These are phyloP conservation scores for Alosa sapidissima DNA, from an alignment of 2,797 vertebrate genomes.

Conservation along the genomic window DNA sequence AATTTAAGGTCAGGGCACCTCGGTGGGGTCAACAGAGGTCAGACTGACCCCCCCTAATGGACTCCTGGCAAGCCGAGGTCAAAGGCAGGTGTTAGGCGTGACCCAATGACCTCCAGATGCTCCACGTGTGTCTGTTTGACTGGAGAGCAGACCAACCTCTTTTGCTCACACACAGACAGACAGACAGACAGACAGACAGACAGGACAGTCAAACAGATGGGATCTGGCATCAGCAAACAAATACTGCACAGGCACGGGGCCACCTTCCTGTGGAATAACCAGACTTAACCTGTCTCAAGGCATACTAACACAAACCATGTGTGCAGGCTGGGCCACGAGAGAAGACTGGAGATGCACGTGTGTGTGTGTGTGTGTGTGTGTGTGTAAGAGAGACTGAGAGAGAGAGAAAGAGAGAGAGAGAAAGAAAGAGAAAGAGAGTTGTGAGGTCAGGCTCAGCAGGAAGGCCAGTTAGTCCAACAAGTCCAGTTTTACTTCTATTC, in stretches of 20 bases:
- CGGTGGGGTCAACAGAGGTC: background rate
- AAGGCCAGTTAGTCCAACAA: constrained; percentile 4
- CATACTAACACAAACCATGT: background rate
- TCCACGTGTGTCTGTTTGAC: background rate
- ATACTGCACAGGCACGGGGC: constrained; percentile 24
- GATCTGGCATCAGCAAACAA: constrained; percentile 40
- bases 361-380: background rate
- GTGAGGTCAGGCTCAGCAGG: background rate
- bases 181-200: background rate
- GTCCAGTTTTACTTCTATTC: background rate
- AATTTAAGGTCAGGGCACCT: background rate
- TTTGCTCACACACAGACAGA: background rate
- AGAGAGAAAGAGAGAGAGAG: background rate
- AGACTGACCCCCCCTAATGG: background rate
- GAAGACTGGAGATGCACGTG: background rate
- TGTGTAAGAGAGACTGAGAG: background rate
- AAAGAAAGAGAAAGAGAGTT: background rate
- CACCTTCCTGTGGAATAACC: background rate
- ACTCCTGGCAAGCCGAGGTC: background rate
- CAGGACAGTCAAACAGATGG: background rate
- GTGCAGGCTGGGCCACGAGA: background rate
- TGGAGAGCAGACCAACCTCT: too few species aligned
- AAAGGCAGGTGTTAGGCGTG: background rate
- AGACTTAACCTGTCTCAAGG: constrained; percentile 20
- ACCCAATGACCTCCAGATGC: background rate